phyloP scores from a whole-genome alignment of 2,113 vertebrate species.

The Ammodytes marinus region DNA sequence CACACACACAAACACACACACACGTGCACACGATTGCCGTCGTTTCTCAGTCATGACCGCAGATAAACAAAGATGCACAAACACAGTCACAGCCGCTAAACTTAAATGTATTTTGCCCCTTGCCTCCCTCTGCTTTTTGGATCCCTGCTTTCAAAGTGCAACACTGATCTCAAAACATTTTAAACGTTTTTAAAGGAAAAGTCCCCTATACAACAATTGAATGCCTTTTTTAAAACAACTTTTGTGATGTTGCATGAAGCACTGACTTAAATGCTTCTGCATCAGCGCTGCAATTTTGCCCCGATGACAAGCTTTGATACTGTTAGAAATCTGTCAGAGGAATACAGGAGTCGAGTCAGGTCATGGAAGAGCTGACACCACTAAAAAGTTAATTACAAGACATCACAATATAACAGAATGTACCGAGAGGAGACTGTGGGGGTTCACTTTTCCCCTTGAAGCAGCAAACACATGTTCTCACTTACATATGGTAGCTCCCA shows the following conservation, averaged over 20 bases:
- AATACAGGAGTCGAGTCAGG: slow-evolving; percentile 8
- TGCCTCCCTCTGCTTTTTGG: background rate
- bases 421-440: background rate
- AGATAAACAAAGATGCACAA: slow-evolving; percentile 45
- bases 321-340: slow-evolving; percentile 10
- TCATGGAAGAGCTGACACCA: slow-evolving; percentile 27
- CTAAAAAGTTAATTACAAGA: slow-evolving; percentile 29
- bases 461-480: background rate
- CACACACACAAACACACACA: slow-evolving; percentile 7
- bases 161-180: slow-evolving; percentile 3
- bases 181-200: slow-evolving; percentile 10
- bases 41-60: slow-evolving; percentile 30
- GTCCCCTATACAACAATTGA: background rate
- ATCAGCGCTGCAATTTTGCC: slow-evolving; percentile 6
- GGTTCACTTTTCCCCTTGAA: background rate
- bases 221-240: background rate
- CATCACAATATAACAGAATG: slow-evolving; percentile 6
- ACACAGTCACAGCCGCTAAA: slow-evolving; percentile 22
- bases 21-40: background rate
- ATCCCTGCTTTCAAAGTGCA: slow-evolving; percentile 4
- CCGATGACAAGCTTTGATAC: background rate
- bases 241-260: background rate
- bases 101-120: slow-evolving; percentile 19
- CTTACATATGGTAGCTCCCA: background rate
- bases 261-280: background rate